These are phyloP conservation scores for Probosciger aterrimus DNA, from an alignment of 2,113 vertebrate species.

Conservation along the genomic window DNA sequence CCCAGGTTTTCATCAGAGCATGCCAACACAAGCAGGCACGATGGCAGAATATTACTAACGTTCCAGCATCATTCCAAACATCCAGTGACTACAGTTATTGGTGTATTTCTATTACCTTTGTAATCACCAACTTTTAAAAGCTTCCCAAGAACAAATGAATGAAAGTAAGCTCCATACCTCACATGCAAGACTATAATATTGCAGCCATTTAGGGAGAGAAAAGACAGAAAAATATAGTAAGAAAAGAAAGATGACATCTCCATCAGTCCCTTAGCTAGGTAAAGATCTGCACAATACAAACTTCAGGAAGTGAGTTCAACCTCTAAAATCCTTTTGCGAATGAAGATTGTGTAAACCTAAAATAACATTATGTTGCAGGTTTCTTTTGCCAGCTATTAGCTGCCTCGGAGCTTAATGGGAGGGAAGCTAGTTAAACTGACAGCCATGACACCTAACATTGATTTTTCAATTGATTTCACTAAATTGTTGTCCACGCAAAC, in stretches of 20 bases:
- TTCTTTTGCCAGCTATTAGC: background rate
- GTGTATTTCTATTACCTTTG: background rate
- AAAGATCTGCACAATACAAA: background rate
- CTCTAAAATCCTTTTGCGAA: background rate
- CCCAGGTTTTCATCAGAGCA: background rate
- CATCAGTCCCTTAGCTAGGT: background rate
- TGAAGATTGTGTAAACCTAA: background rate
- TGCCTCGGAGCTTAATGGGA: background rate
- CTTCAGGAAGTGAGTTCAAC: background rate
- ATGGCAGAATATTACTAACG: background rate
- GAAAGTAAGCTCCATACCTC: background rate
- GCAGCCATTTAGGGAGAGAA: background rate
- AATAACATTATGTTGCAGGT: background rate
- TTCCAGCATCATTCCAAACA: background rate
- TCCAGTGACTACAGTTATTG: background rate
- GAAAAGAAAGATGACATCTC: background rate
- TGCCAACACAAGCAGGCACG: rapidly evolving
- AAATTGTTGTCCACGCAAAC: slow-evolving; percentile 33
- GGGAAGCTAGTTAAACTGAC: slow-evolving; percentile 13
- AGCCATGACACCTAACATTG: slow-evolving; percentile 4
- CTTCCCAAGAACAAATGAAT: background rate
- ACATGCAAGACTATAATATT: rapidly evolving
- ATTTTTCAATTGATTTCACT: slow-evolving; percentile 49
- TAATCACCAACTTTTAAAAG: background rate
- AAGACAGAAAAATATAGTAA: background rate